Evolutionary conservation across 2,888 invertebrate genomes (phyloP), one percentile per base, ranked within the genome.

Genomic region (Cordilura impudica): DNA sequence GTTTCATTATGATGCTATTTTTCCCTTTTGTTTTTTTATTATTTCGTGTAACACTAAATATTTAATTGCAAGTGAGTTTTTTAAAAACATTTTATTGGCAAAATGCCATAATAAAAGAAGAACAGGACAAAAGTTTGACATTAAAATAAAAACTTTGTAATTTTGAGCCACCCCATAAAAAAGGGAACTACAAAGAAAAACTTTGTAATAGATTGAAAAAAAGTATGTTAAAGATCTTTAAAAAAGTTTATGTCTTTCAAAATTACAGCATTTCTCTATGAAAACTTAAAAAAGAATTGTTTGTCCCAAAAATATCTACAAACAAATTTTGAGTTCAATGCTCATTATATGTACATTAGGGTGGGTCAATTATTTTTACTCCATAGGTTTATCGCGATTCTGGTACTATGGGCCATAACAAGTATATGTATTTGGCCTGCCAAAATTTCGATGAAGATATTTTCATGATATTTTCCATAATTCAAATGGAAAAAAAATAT

Each of bases 51-150:
- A 72, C 69, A 73, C 63, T 45, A 73, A 67, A 63, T 35, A 63
- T 56, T 69, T 78, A 69, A 78, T 78, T 69, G 73, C 53, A 18
- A 63, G 70, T 66, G 69, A 51, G 56, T 58, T 73, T 73, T 26
- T 51, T 18, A 53, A 49, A 78, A 72, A 81, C 81, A 81, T 63
- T 19, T 7, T 21, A 66, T 67, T 81, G 81, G 81, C 78, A 63
- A 61, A 67, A 35, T 65, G 73, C 81, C 81, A 81, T 61, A 66
- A 18, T 23, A 51, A 2, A 16, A 49, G 18, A 10, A 4, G 39
- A 51, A 51, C 51, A 51, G 26, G 47, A 35, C 26, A 45, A 53
- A 21, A 53, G 67, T 53, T 49, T 67, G 54, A 45, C 51, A 74
- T 56, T 67, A 53, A 74, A 60, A 67, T 5, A 26, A 26, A 58